phyloP scores from a whole-genome alignment of 1,140 invertebrate genomes.

The Samia ricini region DNA sequence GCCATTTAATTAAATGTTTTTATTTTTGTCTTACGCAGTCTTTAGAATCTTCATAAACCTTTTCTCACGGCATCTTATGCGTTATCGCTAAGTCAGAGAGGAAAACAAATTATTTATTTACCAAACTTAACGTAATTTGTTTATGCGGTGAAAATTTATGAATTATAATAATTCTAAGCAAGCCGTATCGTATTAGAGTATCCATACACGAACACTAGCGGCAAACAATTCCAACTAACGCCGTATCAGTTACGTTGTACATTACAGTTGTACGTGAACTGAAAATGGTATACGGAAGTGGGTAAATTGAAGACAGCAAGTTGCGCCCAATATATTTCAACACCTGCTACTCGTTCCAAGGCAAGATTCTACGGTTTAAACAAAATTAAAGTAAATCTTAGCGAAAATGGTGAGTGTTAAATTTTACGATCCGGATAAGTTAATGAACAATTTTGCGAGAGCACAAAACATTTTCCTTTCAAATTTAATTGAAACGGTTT shows the following conservation, averaged over 20 bases:
- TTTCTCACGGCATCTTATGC: too few relatives aligned
- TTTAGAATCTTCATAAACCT: too few relatives aligned
- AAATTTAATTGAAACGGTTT: constrained; percentile 26
- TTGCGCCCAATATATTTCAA: constrained; percentile 41
- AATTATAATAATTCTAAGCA: not conserved
- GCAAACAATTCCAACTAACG: constrained; percentile 35
- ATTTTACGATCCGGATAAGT: constrained; percentile 35
- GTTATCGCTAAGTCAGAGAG: too few relatives aligned
- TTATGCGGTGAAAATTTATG: not conserved
- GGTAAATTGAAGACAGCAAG: constrained; percentile 39
- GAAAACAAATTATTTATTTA: not conserved
- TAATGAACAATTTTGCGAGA: constrained; percentile 32
- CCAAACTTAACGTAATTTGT: not conserved
- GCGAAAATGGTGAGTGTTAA: constrained; percentile 25
- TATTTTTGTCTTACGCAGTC: too few relatives aligned
- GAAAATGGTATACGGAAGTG: constrained; percentile 36
- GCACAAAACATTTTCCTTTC: constrained; percentile 27
- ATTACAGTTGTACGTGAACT: constrained; percentile 49
- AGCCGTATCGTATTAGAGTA: not conserved
- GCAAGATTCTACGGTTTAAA: constrained; percentile 32
- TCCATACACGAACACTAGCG: constrained; percentile 12
- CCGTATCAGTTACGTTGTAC: constrained; percentile 43
- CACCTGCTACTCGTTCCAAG: constrained; percentile 30
- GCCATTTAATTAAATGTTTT: too few relatives aligned
- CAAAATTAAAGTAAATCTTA: constrained; percentile 42